Evolutionary conservation across 2,113 vertebrate genomes (phyloP).

Genomic region (Semicossyphus pulcher): DNA sequence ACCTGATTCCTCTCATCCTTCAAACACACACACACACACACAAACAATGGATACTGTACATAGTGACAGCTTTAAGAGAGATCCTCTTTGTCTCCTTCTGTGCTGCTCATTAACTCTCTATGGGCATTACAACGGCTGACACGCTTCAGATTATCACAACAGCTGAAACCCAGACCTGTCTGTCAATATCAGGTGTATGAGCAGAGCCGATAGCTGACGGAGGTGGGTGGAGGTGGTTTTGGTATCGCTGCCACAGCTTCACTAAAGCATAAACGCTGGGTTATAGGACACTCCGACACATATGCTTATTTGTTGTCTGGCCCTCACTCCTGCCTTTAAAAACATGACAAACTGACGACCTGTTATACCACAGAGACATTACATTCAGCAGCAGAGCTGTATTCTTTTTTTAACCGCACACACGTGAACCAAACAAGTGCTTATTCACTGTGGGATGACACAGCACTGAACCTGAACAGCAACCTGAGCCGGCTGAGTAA

Average conservation of each 20-base stretch:
- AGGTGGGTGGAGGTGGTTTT: slow-evolving; percentile 14
- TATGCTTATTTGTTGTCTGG: slow-evolving; percentile 10
- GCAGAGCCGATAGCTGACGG: neutral
- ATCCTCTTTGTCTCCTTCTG: slow-evolving; percentile 11
- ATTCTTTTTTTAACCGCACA: slow-evolving; percentile 7
- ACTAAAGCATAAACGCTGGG: slow-evolving; percentile 39
- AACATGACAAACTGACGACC: slow-evolving; percentile 20
- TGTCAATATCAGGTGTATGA: slow-evolving; percentile 75
- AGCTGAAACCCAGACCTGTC: slow-evolving; percentile 68
- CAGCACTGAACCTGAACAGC: slow-evolving; percentile 57
- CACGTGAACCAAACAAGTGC: slow-evolving; percentile 10
- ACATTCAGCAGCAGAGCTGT: slow-evolving; percentile 3
- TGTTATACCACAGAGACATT: no score
- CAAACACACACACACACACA: slow-evolving; percentile 2
- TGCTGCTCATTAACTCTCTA: slow-evolving; percentile 32
- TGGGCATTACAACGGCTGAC: slow-evolving; percentile 19
- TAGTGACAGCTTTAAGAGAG: neutral
- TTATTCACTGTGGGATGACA: slow-evolving; percentile 38
- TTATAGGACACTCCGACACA: slow-evolving; percentile 57
- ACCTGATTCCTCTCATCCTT: slow-evolving; percentile 98
- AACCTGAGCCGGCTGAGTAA: slow-evolving; percentile 66
- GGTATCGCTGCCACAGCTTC: slow-evolving; percentile 42
- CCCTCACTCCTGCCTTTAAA: neutral
- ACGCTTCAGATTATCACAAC: slow-evolving; percentile 40
- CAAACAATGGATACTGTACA: neutral